These are phyloP conservation scores for Calcarius ornatus DNA, from an alignment of 2,113 vertebrate species.

Conservation along the genomic window DNA sequence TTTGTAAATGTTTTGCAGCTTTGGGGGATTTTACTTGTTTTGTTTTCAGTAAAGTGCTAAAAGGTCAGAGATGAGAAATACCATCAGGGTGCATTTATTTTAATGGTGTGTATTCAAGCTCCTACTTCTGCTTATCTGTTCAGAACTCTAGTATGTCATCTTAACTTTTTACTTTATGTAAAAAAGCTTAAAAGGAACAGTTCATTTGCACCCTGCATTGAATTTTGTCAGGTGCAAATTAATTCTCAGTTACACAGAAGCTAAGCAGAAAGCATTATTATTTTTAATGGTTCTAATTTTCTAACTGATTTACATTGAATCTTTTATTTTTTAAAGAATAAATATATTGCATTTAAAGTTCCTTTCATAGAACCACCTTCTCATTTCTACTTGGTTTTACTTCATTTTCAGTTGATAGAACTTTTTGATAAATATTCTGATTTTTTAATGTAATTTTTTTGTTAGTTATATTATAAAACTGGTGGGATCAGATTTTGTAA, in stretches of 20 bases:
- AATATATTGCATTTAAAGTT: background rate
- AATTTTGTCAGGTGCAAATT: background rate
- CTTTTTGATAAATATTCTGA: background rate
- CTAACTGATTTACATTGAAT: background rate
- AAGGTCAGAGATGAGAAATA: background rate
- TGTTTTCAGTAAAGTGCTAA: background rate
- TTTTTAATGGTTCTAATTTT: background rate
- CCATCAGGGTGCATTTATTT: fast-evolving
- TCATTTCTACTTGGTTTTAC: background rate
- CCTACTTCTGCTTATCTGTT: background rate
- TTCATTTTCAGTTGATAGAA: background rate
- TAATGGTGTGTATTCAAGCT: background rate
- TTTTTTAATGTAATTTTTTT: background rate
- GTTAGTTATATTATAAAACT: background rate
- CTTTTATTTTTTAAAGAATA: background rate
- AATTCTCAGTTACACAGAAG: background rate
- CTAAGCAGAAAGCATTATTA: background rate
- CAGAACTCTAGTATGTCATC: background rate
- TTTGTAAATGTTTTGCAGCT: background rate
- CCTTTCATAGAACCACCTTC: background rate
- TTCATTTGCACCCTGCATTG: background rate
- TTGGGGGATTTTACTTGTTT: background rate
- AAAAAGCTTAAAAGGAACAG: background rate
- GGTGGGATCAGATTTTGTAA: background rate
- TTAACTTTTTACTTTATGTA: background rate